Evolutionary conservation across 2,113 vertebrate species (phyloP), one percentile per base, ranked within the genome.

Genomic region (Paratilapia polleni): DNA sequence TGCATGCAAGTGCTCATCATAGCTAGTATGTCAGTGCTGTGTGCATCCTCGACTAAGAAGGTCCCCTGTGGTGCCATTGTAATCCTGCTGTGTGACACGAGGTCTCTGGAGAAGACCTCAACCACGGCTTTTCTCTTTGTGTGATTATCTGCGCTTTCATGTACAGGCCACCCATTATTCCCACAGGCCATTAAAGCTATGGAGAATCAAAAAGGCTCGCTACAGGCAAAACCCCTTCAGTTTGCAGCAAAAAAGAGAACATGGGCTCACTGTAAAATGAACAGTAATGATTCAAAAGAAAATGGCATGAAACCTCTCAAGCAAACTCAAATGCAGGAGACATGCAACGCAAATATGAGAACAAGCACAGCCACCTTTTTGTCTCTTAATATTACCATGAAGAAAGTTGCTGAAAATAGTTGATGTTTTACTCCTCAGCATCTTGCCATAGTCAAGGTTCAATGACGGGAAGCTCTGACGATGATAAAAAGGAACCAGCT

Each of bases 91-190:
- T 70, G 82, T 89, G 89, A 89, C 91, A 92, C 41, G 4, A 89
- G 90, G 73, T 81, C 84, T 91, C 81, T 81, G 79, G 77, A 80
- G 84, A 87, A 78, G 83, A 81, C 77, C 62, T 89, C 87, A 80
- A 80, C 87, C n/a, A 0, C 57, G 47, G 83, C 58, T 88, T 77
- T 85, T 90, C 68, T 82, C 77, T 93, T 87, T 91, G 87, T 91
- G 82, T 80, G 78, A 92, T 91, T 91, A 89, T 93, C 88, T 88
- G 78, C 2, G 34, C 61, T 89, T 93, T 91, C 58, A 88, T 93
- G 91, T 90, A 57, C 54, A 70, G 84, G 83, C 82, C 88, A 87
- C 73, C 74, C 77, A 19, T 88, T 92, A 91, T 93, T 90, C 85
- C 81, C 88, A 64, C 80, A 85, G 74, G 85, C 86, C 89, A 83